Evolutionary conservation across 2,888 invertebrate species (phyloP).

Genomic region (Drosophila siamana): DNA sequence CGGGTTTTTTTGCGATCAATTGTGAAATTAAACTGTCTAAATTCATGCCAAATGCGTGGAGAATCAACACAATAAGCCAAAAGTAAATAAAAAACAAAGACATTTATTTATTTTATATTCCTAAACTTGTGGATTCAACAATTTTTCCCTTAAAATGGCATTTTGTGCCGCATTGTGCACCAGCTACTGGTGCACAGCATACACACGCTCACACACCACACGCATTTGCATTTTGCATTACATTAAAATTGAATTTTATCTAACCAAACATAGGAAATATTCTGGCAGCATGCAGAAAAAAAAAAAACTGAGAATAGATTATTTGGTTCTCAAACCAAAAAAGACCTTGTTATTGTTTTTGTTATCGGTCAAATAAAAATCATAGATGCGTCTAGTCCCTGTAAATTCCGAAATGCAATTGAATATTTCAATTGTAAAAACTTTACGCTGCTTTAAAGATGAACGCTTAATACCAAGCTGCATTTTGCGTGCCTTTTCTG

Average conservation of each 20-base stretch:
- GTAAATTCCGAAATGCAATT: neutral
- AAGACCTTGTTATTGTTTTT: slow-evolving; percentile 13
- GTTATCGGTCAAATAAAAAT: neutral
- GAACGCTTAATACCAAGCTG: no score
- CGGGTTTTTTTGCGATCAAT: slow-evolving; percentile 67
- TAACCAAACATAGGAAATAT: slow-evolving; percentile 5
- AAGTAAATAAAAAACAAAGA: slow-evolving; percentile 1
- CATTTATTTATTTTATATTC: slow-evolving; percentile 8
- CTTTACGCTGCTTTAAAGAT: no score
- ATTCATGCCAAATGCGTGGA: slow-evolving; percentile 54
- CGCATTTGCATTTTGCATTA: slow-evolving; percentile 24
- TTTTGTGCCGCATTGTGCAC: slow-evolving; percentile 3
- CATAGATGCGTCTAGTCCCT: neutral
- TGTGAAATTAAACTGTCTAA: slow-evolving; percentile 57
- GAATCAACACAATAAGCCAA: slow-evolving; percentile 38
- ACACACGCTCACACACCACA: neutral
- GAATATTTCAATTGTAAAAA: neutral
- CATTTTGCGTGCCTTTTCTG: no score
- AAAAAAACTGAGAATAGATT: slow-evolving; percentile 24
- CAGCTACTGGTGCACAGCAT: slow-evolving; percentile 17
- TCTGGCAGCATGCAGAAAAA: neutral
- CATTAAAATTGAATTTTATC: slow-evolving; percentile 42
- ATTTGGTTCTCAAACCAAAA: slow-evolving; percentile 14
- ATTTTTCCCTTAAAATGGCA: slow-evolving; percentile 9
- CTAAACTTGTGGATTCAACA: slow-evolving; percentile 4